Evolutionary conservation across 2,797 vertebrate genomes (phyloP).

Genomic region (Kryptopterus vitreolus): DNA sequence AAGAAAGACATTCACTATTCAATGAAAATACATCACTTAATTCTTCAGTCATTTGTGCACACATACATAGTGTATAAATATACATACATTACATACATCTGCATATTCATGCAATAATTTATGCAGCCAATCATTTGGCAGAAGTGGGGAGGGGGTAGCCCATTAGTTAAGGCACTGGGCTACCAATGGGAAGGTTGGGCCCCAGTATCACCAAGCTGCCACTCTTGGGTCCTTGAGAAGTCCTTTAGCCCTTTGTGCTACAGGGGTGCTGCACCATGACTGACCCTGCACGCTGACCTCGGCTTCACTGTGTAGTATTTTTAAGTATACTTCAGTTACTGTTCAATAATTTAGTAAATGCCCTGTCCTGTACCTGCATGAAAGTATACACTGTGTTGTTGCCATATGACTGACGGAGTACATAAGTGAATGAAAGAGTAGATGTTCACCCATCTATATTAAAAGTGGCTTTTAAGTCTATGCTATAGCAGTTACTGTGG

Average conservation of each 20-base stretch:
- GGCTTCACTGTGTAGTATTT: too few species aligned
- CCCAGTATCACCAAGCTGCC: too few species aligned
- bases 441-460: not conserved
- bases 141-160: too few species aligned
- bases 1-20: constrained; percentile 3
- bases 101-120: not conserved
- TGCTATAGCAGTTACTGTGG: not conserved
- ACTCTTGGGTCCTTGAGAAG: too few species aligned
- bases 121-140: not conserved
- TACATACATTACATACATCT: too few species aligned
- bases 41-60: too few species aligned
- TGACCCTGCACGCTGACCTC: too few species aligned
- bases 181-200: too few species aligned
- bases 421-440: not conserved
- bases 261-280: too few species aligned
- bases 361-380: not conserved
- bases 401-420: not conserved
- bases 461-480: not conserved
- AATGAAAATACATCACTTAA: not conserved
- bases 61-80: too few species aligned
- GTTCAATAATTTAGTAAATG: not conserved
- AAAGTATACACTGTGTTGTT: not conserved
- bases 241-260: too few species aligned
- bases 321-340: not conserved
- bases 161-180: too few species aligned